Base-by-base conservation (phyloP, 1,140 invertebrate genomes). In the Tetramorium parvispinum region DNA sequence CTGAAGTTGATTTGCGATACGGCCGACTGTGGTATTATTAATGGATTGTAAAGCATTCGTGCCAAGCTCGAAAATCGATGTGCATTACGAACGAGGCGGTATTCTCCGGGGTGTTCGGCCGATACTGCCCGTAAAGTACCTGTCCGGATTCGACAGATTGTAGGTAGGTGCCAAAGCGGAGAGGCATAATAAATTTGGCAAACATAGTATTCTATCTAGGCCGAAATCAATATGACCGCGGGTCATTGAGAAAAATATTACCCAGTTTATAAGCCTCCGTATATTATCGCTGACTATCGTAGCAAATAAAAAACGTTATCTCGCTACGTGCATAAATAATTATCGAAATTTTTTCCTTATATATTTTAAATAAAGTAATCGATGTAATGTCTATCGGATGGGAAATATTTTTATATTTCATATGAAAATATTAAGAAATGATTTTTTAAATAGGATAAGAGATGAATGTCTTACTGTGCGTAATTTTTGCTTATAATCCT, bases 1-100 rank as follows among this genome's bases (percentile, higher is more conserved):
- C 18, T 40, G 32, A 32, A 51, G 37, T 59, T 83, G 68, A 83
- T 83, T 75, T 83, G 68, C 79, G 68, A 83, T 83, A 83, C 40
- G 68, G 13, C 8, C 40, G 65, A 16, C 37, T 55, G 66, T 46
- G 40, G 68, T 83, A 70, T 83, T 83, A 83, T 83, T 83, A 83
- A 46, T 59, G 68, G 79, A 83, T 21, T 83, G 53, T 83, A 83
- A 83, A 83, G 53, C 40, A 83, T 83, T 70, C 51, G 32, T 10
- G 63, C 49, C 65, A 27, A 70, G 46, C 78, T 82, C 40, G 53
- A 73, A 70, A 82, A 46, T 57, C 51, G 24, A 37, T 24, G 66
- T 57, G 21, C 18, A 82, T 46, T 40, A 37, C 37, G 66, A 13
- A 24, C 51, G 21, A 70, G n/a, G 5, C 21, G 16, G 5, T 27